Conservation (phyloP, 2,888 invertebrate species). For the Apodemia mormo region DNA sequence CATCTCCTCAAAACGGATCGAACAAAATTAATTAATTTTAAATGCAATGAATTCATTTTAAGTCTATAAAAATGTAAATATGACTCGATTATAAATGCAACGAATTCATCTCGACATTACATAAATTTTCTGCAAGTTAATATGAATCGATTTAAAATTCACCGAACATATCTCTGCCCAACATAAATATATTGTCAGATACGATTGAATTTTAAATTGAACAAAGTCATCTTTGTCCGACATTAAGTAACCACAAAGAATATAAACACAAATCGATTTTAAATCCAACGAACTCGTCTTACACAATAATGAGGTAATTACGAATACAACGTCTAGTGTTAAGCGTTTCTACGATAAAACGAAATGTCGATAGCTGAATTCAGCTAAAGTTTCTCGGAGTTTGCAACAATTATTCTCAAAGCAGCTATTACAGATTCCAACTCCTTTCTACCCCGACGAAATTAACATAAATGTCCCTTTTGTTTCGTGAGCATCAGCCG, state of each 20-base stretch:
- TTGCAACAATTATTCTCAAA: conserved; percentile 29
- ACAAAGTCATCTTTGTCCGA: too few species aligned
- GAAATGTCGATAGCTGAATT: conserved; percentile 3
- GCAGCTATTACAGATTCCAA: conserved; percentile 31
- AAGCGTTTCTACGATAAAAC: background rate
- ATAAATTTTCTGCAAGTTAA: too few species aligned
- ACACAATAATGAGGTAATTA: background rate
- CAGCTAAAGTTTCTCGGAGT: conserved; percentile 29
- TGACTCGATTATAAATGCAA: too few species aligned
- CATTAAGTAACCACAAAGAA: background rate
- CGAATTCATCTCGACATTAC: too few species aligned
- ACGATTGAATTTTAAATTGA: too few species aligned
- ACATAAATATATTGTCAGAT: too few species aligned
- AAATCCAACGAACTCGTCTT: background rate
- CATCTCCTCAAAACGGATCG: too few species aligned
- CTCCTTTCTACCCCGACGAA: conserved; percentile 29
- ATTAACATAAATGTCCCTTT: conserved; percentile 35
- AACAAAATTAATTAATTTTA: too few species aligned
- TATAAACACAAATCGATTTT: background rate
- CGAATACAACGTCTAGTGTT: background rate
- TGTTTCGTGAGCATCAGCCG: conserved; percentile 10
- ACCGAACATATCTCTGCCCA: too few species aligned
- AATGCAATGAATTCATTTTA: too few species aligned
- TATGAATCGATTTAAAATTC: too few species aligned
- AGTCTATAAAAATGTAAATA: too few species aligned